These are phyloP conservation scores for Dolichoris vasculosae DNA, from an alignment of 1,140 invertebrate species.

Conservation along the genomic window DNA sequence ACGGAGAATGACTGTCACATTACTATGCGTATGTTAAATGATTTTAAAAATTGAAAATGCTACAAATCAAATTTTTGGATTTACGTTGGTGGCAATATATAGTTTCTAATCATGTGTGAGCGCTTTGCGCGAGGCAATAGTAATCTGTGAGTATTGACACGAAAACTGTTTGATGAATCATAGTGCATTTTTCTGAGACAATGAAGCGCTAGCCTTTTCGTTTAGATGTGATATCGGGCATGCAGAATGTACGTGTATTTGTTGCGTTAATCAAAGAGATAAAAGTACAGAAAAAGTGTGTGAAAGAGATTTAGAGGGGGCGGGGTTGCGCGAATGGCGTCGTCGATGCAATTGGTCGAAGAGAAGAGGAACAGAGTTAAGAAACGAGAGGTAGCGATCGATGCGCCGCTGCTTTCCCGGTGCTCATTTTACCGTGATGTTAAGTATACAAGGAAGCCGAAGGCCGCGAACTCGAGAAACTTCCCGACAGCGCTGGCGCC, in stretches of 20 bases:
- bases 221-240: not conserved
- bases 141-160: conserved; percentile 1
- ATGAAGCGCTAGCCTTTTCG: not conserved
- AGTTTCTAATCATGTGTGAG: not conserved
- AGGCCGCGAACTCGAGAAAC: not conserved
- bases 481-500: not conserved
- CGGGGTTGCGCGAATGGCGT: not conserved
- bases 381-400: not conserved
- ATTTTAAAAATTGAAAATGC: not conserved
- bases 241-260: not conserved
- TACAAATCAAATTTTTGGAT: not conserved
- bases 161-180: conserved; percentile 40
- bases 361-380: not conserved
- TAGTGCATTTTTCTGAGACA: conserved; percentile 31
- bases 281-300: too few relatives aligned
- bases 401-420: not conserved
- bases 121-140: not conserved
- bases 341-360: too few relatives aligned
- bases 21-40: too few relatives aligned
- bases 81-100: not conserved
- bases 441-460: conserved; percentile 1
- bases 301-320: too few relatives aligned
- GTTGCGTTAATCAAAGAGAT: not conserved
- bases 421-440: not conserved
- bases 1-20: too few relatives aligned